These are phyloP conservation scores for Pimephales promelas DNA, from an alignment of 2,113 vertebrate species.

Conservation along the genomic window DNA sequence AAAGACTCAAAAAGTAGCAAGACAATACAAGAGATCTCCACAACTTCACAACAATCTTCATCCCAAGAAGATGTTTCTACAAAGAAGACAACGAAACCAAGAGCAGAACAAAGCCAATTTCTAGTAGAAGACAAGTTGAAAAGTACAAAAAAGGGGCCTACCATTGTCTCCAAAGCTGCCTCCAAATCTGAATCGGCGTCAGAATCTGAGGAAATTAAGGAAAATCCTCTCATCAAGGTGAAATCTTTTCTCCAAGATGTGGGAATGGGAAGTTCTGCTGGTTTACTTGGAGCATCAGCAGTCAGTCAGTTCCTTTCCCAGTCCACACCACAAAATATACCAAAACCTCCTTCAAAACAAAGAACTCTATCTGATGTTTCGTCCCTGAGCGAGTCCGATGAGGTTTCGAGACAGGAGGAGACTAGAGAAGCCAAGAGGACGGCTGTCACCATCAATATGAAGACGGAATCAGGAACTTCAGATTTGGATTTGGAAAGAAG, in stretches of 20 bases:
- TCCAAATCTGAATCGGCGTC: neutral
- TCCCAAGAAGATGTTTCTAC: neutral
- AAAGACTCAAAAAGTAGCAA: constrained; percentile 8
- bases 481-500: constrained; percentile 25
- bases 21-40: neutral
- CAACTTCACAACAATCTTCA: neutral
- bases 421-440: constrained; percentile 49
- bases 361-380: constrained; percentile 31
- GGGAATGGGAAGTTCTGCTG: constrained; percentile 17
- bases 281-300: constrained; percentile 41
- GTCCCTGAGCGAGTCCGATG: constrained; percentile 50
- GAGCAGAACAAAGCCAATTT: constrained; percentile 2
- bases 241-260: constrained; percentile 58
- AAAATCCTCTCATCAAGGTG: constrained; percentile 44
- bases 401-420: neutral
- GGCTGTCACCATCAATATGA: constrained; percentile 60
- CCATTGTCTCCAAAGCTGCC: constrained; percentile 27
- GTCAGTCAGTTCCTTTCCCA: constrained; percentile 42
- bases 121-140: constrained; percentile 6
- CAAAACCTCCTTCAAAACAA: constrained; percentile 51
- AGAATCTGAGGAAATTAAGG: neutral
- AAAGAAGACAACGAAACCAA: constrained; percentile 12
- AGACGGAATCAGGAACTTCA: constrained; percentile 45
- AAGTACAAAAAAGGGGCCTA: rapidly evolving
- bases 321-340: constrained; percentile 39